phyloP scores from a whole-genome alignment of 2,888 invertebrate genomes.

The Caprella mutica region DNA sequence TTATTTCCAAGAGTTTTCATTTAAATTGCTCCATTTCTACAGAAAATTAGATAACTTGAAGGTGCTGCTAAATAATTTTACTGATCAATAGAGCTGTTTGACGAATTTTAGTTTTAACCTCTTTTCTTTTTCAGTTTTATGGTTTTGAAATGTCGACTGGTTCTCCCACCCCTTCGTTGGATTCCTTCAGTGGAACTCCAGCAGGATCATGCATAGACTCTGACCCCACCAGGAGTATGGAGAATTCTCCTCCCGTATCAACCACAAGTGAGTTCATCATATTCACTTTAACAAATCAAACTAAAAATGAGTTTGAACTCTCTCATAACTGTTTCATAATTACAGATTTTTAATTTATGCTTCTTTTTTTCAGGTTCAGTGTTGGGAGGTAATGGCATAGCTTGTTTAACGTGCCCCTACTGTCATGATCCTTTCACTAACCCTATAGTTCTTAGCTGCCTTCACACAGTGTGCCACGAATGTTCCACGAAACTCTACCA shows the following conservation, averaged over 20 bases:
- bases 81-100: no score
- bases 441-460: constrained; percentile 65
- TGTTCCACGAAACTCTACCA: constrained; percentile 54
- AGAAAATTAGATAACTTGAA: no score
- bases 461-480: constrained; percentile 70
- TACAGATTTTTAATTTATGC: background rate
- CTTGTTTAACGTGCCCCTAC: constrained; percentile 23
- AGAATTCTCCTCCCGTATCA: constrained; percentile 32
- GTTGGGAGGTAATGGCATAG: constrained; percentile 20
- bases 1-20: no score
- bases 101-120: no score
- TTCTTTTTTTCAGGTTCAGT: constrained; percentile 23
- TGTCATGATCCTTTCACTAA: constrained; percentile 61
- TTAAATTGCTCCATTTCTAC: no score
- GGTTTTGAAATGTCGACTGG: constrained; percentile 32
- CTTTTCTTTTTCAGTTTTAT: no score
- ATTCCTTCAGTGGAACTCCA: constrained; percentile 31
- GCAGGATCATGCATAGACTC: constrained; percentile 32
- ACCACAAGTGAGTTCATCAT: constrained; percentile 20
- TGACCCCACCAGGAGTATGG: constrained; percentile 29
- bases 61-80: no score
- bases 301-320: background rate
- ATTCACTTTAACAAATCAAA: no score
- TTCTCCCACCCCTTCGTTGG: constrained; percentile 31
- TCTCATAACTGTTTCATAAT: background rate